phyloP scores from a whole-genome alignment of 2,888 invertebrate genomes.

The Ephialtes manifestator region DNA sequence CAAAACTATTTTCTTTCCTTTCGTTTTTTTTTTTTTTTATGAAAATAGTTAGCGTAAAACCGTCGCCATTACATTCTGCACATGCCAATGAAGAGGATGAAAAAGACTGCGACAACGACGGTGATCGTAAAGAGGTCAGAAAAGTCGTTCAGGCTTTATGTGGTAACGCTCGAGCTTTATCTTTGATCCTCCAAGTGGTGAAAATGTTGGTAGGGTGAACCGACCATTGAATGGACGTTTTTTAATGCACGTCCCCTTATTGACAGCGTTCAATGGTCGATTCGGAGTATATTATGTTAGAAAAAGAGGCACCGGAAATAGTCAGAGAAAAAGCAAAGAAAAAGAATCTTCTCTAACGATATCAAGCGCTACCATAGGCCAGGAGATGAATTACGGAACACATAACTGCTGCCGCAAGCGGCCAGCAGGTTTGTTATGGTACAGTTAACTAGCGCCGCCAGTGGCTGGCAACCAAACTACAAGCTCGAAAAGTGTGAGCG shows the following conservation, averaged over 20 bases:
- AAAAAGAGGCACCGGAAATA: not conserved
- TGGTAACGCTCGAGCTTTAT: constrained; percentile 12
- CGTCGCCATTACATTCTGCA: constrained; percentile 22
- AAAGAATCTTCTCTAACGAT: no score
- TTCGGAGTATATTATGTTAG: not conserved
- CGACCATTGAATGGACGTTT: no score
- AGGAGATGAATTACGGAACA: no score
- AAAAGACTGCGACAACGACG: not conserved
- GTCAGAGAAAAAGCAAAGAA: no score
- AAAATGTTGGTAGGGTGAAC: constrained; percentile 40
- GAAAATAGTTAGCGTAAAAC: constrained; percentile 14
- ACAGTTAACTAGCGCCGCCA: no score
- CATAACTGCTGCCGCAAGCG: no score
- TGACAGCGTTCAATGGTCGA: no score
- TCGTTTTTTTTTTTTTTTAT: not conserved
- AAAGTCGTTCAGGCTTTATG: constrained; percentile 22
- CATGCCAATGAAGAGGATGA: not conserved
- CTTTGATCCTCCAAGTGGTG: constrained; percentile 56
- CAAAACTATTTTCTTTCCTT: not conserved
- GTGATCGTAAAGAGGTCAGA: not conserved
- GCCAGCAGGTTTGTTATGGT: no score
- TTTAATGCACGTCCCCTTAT: no score
- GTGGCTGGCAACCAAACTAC: no score
- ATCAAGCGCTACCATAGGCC: no score
- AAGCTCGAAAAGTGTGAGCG: no score